phyloP scores from a whole-genome alignment of 2,797 vertebrate genomes.

The Holocentrus rufus region DNA sequence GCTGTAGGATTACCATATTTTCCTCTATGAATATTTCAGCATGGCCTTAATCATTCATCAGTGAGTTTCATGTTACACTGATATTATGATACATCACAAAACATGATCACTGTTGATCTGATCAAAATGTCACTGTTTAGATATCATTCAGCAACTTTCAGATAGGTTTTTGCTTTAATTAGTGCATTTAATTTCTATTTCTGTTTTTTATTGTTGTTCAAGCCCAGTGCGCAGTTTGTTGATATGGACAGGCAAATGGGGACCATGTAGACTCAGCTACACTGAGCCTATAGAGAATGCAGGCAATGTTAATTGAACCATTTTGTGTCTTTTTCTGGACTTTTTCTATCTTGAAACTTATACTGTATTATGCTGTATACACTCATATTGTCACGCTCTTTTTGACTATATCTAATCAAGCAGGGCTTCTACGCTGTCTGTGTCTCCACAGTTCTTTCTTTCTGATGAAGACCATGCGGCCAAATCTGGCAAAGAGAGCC shows the following conservation, averaged over 20 bases:
- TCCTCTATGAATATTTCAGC: conserved; percentile 72
- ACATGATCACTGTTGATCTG: conserved; percentile 9
- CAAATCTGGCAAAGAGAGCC: conserved; percentile 50
- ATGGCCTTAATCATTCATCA: conserved; percentile 64
- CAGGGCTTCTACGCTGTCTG: not conserved
- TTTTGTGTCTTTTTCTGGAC: too few species aligned
- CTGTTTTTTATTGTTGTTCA: not conserved
- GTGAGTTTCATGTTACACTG: conserved; percentile 51
- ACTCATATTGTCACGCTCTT: too few species aligned
- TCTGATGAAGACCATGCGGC: conserved; percentile 77
- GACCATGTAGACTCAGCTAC: too few species aligned
- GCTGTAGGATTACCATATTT: conserved; percentile 47
- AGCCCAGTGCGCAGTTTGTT: too few species aligned
- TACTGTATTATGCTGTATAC: too few species aligned
- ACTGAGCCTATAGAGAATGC: too few species aligned
- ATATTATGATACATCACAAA: conserved; percentile 29
- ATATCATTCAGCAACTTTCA: not conserved
- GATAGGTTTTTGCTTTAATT: not conserved
- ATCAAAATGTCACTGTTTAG: not conserved
- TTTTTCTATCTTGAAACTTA: too few species aligned
- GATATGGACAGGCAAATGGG: too few species aligned
- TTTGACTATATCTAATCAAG: not conserved
- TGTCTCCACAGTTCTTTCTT: conserved; percentile 78
- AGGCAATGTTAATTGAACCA: too few species aligned
- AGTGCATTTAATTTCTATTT: not conserved